Evolutionary conservation across 1,140 invertebrate species (phyloP).

Genomic region (Drosophila triauraria): DNA sequence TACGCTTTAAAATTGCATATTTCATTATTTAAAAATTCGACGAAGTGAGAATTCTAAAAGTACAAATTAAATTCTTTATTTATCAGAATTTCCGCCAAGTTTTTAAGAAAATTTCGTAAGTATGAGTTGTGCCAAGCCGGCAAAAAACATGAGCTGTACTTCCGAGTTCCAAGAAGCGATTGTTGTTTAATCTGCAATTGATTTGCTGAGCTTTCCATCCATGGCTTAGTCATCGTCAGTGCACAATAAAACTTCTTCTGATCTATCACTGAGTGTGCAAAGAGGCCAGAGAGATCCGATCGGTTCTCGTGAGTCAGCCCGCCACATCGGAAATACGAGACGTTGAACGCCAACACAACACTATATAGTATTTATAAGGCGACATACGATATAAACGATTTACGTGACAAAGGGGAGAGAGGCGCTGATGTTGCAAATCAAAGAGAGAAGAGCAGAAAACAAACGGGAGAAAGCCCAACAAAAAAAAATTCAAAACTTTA

Average conservation of each 20-base stretch:
- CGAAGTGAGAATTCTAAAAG: not conserved
- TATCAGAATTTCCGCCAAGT: not conserved
- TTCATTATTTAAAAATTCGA: not conserved
- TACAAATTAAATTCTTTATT: not conserved
- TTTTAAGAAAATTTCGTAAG: not conserved
- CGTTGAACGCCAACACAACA: conserved; percentile 28
- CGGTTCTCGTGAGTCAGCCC: conserved; percentile 54
- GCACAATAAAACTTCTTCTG: not conserved
- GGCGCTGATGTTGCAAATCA: conserved; percentile 10
- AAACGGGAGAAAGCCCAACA: conserved; percentile 23
- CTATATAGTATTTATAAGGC: not conserved
- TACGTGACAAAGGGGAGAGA: not conserved
- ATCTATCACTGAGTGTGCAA: conserved; percentile 29
- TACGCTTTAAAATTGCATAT: not conserved
- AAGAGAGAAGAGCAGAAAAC: not conserved
- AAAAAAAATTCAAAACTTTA: conserved; percentile 45
- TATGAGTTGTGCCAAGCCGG: not conserved
- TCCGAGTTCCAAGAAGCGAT: conserved; percentile 23
- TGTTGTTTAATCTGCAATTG: conserved; percentile 14
- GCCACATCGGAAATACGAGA: conserved; percentile 59
- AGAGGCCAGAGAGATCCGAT: conserved; percentile 2
- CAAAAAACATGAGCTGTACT: conserved; percentile 2
- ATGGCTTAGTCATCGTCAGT: conserved; percentile 31
- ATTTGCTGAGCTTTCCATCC: conserved; percentile 14
- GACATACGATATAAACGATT: conserved; percentile 60